phyloP scores from a whole-genome alignment of 2,113 vertebrate species.

The Colinus virginianus region DNA sequence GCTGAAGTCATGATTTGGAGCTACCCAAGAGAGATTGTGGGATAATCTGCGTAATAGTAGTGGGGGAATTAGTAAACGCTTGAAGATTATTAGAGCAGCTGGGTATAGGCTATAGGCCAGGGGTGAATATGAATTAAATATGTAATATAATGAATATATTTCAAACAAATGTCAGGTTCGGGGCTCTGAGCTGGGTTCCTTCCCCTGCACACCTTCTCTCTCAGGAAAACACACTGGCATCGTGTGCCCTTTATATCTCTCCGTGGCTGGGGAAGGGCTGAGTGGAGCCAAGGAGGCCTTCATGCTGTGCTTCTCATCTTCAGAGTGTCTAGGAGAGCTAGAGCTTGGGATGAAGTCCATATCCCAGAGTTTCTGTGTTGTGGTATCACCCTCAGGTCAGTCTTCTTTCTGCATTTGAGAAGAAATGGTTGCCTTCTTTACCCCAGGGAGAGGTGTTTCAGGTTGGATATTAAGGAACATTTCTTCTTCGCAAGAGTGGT shows the following conservation, averaged over 20 bases:
- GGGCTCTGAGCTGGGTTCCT: background rate
- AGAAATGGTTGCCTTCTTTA: background rate
- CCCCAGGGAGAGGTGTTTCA: background rate
- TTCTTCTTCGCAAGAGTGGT: too few relatives aligned
- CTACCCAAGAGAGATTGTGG: background rate
- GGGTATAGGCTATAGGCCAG: background rate
- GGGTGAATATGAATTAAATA: conserved; percentile 30
- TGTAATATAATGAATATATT: background rate
- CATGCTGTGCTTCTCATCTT: background rate
- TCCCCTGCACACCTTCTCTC: background rate
- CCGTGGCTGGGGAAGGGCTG: background rate
- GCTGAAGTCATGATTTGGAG: background rate
- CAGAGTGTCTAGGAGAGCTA: background rate
- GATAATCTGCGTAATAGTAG: conserved; percentile 37
- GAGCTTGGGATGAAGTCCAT: background rate
- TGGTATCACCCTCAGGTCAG: background rate
- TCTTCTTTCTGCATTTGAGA: background rate
- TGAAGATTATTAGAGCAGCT: conserved; percentile 32
- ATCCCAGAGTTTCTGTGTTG: background rate
- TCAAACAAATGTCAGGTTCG: background rate
- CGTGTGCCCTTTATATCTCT: background rate
- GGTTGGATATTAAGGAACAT: too few relatives aligned
- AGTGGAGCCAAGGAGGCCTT: background rate
- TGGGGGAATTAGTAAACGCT: conserved; percentile 4
- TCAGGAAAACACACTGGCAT: background rate